Conservation (phyloP, 2,113 vertebrate species). For the Oryzias curvinotus region DNA sequence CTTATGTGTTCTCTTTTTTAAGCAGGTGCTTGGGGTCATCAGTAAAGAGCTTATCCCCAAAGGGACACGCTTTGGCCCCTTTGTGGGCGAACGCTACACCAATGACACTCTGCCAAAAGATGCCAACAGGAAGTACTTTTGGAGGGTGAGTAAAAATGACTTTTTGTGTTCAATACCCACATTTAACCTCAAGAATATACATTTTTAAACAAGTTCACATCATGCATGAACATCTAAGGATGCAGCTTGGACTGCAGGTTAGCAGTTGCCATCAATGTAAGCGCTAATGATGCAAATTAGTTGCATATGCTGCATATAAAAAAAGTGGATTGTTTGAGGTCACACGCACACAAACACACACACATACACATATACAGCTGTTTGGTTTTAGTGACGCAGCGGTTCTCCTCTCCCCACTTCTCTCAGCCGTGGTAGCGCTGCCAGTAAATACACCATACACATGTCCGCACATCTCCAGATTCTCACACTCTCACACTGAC, state of each 20-base stretch:
- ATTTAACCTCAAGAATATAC: constrained; percentile 5
- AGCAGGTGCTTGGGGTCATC: constrained; percentile 87
- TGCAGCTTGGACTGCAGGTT: constrained; percentile 11
- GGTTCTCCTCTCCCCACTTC: constrained; percentile 51
- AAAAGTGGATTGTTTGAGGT: constrained; percentile 26
- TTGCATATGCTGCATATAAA: background rate
- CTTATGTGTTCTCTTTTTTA: constrained; percentile 14
- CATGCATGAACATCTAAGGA: constrained; percentile 47
- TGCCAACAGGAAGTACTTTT: constrained; percentile 91
- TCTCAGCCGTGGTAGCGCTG: constrained; percentile 55
- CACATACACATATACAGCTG: constrained; percentile 56
- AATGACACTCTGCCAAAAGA: constrained; percentile 85
- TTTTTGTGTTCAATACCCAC: constrained; percentile 11
- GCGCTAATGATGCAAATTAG: background rate
- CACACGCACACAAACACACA: constrained; percentile 33
- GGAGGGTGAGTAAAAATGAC: constrained; percentile 85
- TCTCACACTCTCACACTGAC: constrained; percentile 69
- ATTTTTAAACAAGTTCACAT: constrained; percentile 47
- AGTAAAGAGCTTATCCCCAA: constrained; percentile 93
- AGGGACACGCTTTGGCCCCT: constrained; percentile 92
- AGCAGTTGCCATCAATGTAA: constrained; percentile 43
- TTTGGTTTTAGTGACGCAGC: constrained; percentile 73
- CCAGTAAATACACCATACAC: constrained; percentile 65
- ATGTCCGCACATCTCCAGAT: constrained; percentile 49
- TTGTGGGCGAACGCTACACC: constrained; percentile 90